A percentile compares a stretch with the other conserved stretches of the same genome.
These are phyloP conservation scores for Cromileptes altivelis DNA, from an alignment of 2,113 vertebrate genomes.

Conservation along the genomic window DNA sequence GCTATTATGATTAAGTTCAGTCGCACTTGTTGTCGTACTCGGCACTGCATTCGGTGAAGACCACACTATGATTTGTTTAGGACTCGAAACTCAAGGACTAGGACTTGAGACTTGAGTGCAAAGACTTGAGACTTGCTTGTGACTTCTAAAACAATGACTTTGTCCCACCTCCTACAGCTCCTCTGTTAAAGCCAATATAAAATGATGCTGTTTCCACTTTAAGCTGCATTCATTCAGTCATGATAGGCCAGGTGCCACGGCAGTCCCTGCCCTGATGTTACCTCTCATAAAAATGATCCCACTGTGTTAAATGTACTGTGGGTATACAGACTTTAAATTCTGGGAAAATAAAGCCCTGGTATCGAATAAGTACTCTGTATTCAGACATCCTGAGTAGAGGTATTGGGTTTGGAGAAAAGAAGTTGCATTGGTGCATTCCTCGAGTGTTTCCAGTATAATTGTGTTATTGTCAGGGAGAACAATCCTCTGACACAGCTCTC, in stretches of 20 bases:
- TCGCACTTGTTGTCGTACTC: no score
- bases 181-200: neutral
- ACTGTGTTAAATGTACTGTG: neutral
- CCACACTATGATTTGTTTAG: no score
- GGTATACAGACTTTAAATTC: neutral
- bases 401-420: neutral
- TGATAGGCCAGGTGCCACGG: neutral
- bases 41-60: no score
- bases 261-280: neutral
- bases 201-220: neutral
- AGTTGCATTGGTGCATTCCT: neutral
- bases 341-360: neutral
- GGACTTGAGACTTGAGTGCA: no score
- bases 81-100: no score
- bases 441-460: neutral
- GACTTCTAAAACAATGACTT: no score
- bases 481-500: slow-evolving; percentile 15
- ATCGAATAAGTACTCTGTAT: neutral
- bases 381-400: neutral
- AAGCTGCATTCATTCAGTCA: neutral
- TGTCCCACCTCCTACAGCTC: neutral
- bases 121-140: no score
- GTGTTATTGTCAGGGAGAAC: slow-evolving; percentile 4
- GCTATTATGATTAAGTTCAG: no score
- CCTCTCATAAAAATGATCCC: neutral